Conservation (phyloP, 2,113 vertebrate species). For the Gymnogyps californianus region DNA sequence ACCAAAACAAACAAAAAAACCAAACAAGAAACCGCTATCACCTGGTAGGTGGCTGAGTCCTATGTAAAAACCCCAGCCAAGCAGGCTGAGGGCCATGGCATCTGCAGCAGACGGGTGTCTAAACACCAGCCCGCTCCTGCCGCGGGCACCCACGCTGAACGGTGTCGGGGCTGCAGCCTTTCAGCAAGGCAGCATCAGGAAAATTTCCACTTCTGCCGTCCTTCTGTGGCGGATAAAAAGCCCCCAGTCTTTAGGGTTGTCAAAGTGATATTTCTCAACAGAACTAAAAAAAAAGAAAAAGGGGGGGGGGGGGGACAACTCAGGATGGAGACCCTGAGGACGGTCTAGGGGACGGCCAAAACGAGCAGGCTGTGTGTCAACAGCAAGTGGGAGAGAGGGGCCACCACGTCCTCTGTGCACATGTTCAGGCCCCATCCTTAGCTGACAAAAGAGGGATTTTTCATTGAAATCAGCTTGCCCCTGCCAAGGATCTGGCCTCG, state of each 20-base stretch:
- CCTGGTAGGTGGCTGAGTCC: background rate
- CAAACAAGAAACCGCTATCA: background rate
- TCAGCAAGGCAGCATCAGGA: rapidly evolving
- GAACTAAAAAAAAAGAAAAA: background rate
- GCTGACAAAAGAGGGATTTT: background rate
- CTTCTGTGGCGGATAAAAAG: background rate
- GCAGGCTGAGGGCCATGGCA: rapidly evolving
- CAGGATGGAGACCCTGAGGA: background rate
- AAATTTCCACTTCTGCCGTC: rapidly evolving
- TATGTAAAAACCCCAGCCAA: rapidly evolving
- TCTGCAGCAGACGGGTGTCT: background rate
- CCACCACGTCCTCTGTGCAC: rapidly evolving
- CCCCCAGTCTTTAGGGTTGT: background rate
- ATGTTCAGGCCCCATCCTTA: background rate
- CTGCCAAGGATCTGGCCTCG: background rate
- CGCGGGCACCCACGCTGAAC: rapidly evolving
- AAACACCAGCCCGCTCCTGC: rapidly evolving
- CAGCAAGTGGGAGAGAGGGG: background rate
- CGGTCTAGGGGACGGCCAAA: background rate
- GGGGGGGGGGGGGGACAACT: no score
- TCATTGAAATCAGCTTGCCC: background rate
- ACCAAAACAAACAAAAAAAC: background rate
- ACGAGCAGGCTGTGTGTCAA: background rate
- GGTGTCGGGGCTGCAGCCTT: rapidly evolving
- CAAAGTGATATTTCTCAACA: background rate